These are phyloP conservation scores for Peucedramus taeniatus DNA, from an alignment of 2,113 vertebrate genomes.

Conservation along the genomic window DNA sequence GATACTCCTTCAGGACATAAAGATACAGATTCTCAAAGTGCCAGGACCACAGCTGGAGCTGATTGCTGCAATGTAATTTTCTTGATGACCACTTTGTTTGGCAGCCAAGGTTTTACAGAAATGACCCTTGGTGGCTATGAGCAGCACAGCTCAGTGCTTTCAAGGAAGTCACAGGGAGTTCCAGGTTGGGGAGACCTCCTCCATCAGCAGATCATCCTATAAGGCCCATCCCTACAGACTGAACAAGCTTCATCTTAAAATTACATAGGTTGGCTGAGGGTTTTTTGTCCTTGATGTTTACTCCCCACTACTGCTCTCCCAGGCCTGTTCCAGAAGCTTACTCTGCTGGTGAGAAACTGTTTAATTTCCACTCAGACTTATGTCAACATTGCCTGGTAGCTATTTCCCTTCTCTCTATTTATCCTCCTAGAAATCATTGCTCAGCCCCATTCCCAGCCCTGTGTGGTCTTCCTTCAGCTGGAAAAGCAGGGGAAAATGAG, in stretches of 20 bases:
- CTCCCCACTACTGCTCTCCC: background rate
- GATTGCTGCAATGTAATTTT: background rate
- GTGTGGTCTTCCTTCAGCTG: conserved; percentile 37
- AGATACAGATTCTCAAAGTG: background rate
- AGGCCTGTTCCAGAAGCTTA: background rate
- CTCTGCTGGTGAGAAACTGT: conserved; percentile 20
- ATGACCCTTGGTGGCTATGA: background rate
- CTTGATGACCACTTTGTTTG: background rate
- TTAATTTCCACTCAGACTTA: conserved; percentile 46
- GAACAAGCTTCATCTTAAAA: background rate
- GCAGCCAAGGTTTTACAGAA: background rate
- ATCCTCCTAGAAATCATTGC: background rate
- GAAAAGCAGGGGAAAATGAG: background rate
- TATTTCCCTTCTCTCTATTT: conserved; percentile 41
- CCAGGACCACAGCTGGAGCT: background rate
- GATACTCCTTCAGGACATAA: background rate
- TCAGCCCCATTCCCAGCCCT: conserved; percentile 12
- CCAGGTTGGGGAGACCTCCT: background rate
- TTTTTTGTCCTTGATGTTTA: background rate
- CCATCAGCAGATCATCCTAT: background rate
- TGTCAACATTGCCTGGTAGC: conserved; percentile 29
- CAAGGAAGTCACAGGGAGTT: background rate
- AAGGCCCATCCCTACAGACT: background rate
- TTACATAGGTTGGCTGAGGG: background rate
- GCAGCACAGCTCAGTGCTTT: background rate